These are phyloP conservation scores for Calameuta pallipes DNA, from an alignment of 2,888 invertebrate species.

Conservation along the genomic window DNA sequence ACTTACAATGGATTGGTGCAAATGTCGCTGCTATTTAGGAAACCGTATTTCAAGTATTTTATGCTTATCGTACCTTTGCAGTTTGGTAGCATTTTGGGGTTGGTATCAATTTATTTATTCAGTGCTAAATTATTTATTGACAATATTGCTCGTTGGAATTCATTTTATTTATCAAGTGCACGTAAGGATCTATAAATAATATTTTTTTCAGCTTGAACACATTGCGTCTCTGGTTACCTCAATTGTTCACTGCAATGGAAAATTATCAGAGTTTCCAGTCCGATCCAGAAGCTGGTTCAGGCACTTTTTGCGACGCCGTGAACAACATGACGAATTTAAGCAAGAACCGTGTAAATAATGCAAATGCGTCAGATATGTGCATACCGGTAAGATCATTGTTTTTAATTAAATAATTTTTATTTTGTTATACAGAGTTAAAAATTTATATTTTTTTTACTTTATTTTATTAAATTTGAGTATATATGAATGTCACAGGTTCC, in stretches of 20 bases:
- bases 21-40: slow-evolving; percentile 74
- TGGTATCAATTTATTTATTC: slow-evolving; percentile 38
- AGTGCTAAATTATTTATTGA: background rate
- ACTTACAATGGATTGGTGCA: slow-evolving; percentile 69
- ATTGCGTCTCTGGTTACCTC: slow-evolving; percentile 87
- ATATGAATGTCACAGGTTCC: too few species aligned
- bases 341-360: background rate
- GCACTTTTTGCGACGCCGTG: slow-evolving; percentile 54
- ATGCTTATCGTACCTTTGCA: slow-evolving; percentile 74
- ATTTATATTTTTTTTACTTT: too few species aligned
- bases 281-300: slow-evolving; percentile 29
- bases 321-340: slow-evolving; percentile 28
- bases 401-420: too few species aligned
- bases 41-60: slow-evolving; percentile 73
- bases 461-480: too few species aligned
- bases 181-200: background rate
- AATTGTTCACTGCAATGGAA: slow-evolving; percentile 75
- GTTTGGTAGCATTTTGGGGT: slow-evolving; percentile 75
- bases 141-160: too few species aligned
- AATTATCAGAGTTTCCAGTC: slow-evolving; percentile 24
- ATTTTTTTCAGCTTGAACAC: slow-evolving; percentile 76
- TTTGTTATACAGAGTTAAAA: too few species aligned
- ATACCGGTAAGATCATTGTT: background rate
- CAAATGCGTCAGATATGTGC: background rate
- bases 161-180: too few species aligned